Percentiles rank a stretch among this genome's conserved stretches.
These are phyloP conservation scores for Heliornis fulica DNA, from an alignment of 2,113 vertebrate genomes.

Conservation along the genomic window DNA sequence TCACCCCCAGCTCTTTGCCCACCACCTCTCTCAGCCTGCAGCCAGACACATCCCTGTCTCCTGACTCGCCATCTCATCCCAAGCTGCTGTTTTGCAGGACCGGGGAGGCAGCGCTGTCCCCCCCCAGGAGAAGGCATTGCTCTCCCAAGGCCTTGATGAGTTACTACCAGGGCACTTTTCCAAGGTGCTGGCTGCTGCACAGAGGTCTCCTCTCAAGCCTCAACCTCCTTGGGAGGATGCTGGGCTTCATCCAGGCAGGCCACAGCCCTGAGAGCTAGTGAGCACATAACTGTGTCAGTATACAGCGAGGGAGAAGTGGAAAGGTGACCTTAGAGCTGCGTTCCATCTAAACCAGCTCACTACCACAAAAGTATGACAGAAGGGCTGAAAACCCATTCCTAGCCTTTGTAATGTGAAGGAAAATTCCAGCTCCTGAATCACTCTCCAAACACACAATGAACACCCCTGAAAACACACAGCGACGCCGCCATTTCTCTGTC, in stretches of 20 bases:
- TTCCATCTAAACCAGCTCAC: not conserved
- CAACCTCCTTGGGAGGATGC: not conserved
- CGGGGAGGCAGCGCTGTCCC: rapidly evolving
- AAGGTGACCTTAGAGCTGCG: not conserved
- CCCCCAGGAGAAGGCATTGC: rapidly evolving
- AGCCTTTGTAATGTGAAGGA: not conserved
- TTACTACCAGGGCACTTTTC: not conserved
- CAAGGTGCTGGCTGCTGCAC: not conserved
- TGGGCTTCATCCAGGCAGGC: not conserved
- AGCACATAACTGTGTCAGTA: not conserved
- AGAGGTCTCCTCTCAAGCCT: not conserved
- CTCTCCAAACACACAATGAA: not conserved
- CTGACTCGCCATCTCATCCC: not conserved
- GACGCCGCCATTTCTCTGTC: not conserved
- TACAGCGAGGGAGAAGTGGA: not conserved
- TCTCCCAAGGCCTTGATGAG: not conserved
- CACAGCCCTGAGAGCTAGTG: not conserved
- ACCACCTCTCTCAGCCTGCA: not conserved
- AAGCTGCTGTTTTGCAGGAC: not conserved
- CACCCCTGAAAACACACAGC: not conserved
- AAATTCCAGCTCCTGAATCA: not conserved
- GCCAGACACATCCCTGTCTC: rapidly evolving
- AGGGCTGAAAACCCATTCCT: not conserved
- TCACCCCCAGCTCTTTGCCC: not conserved
- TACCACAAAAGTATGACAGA: not conserved